Evolutionary conservation across 1,140 invertebrate genomes (phyloP).

Genomic region (Euura saliciscinereae): DNA sequence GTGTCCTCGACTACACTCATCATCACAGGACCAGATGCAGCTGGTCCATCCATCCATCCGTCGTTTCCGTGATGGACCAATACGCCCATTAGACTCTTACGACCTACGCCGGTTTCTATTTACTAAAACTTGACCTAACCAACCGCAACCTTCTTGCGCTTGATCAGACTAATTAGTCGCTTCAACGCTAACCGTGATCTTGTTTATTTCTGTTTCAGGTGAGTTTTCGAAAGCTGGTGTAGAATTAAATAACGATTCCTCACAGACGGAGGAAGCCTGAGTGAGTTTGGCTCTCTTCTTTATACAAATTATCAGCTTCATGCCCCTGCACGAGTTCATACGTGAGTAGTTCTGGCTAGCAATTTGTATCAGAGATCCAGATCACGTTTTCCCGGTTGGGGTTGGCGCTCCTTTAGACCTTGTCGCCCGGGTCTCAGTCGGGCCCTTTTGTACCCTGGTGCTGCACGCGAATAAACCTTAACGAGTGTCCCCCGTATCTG

Average conservation of each 20-base stretch:
- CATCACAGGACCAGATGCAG: neutral
- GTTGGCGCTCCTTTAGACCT: neutral
- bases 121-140: constrained; percentile 1
- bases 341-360: neutral
- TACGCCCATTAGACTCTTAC: neutral
- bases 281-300: neutral
- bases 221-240: neutral
- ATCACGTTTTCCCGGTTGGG: neutral
- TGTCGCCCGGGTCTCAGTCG: neutral
- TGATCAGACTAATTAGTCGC: too few relatives aligned
- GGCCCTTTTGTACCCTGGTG: neutral
- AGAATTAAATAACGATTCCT: neutral
- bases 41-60: neutral
- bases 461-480: neutral
- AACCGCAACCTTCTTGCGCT: neutral
- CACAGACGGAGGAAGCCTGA: neutral
- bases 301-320: neutral
- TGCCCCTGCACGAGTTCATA: neutral
- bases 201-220: neutral
- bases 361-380: neutral
- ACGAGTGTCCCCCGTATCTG: neutral
- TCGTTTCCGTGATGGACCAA: neutral
- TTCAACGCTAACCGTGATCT: neutral
- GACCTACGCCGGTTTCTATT: neutral
- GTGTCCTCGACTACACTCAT: neutral